phyloP scores from a whole-genome alignment of 1,140 invertebrate genomes.

The Aplysia californica region DNA sequence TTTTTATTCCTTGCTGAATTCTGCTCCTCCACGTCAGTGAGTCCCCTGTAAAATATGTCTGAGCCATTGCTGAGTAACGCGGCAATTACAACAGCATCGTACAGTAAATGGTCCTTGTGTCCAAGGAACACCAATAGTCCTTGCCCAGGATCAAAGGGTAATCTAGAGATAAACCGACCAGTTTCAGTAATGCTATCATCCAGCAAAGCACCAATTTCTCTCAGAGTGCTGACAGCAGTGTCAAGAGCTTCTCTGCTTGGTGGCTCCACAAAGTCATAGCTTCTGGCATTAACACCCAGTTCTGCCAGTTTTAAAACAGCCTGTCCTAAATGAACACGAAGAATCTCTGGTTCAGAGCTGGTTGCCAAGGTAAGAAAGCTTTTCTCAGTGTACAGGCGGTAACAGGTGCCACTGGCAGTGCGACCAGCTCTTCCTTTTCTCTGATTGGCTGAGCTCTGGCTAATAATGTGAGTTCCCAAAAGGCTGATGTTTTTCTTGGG shows the following conservation, averaged over 20 bases:
- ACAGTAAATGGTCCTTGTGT: constrained; percentile 71
- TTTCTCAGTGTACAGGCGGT: constrained; percentile 55
- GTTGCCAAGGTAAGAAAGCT: constrained; percentile 45
- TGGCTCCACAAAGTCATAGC: constrained; percentile 59
- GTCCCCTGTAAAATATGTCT: constrained; percentile 47
- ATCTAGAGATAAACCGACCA: constrained; percentile 56
- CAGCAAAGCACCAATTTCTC: constrained; percentile 45
- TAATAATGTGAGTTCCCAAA: constrained; percentile 43
- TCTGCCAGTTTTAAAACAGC: constrained; percentile 55
- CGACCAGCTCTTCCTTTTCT: constrained; percentile 63
- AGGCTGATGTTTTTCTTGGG: constrained; percentile 51
- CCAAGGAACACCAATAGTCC: constrained; percentile 44
- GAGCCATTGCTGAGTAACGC: constrained; percentile 38
- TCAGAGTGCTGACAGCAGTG: constrained; percentile 42
- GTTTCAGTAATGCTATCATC: constrained; percentile 54
- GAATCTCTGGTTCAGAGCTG: constrained; percentile 54
- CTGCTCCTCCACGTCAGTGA: constrained; percentile 74
- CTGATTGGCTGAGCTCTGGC: constrained; percentile 59
- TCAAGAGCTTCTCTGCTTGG: constrained; percentile 46
- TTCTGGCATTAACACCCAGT: constrained; percentile 46
- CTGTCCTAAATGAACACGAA: constrained; percentile 52
- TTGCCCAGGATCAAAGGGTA: constrained; percentile 56
- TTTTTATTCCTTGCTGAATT: constrained; percentile 77
- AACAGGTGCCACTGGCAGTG: constrained; percentile 54
- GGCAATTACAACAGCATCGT: constrained; percentile 64